Base-by-base conservation (phyloP, 2,113 vertebrate genomes). In the Dromaius novaehollandiae region DNA sequence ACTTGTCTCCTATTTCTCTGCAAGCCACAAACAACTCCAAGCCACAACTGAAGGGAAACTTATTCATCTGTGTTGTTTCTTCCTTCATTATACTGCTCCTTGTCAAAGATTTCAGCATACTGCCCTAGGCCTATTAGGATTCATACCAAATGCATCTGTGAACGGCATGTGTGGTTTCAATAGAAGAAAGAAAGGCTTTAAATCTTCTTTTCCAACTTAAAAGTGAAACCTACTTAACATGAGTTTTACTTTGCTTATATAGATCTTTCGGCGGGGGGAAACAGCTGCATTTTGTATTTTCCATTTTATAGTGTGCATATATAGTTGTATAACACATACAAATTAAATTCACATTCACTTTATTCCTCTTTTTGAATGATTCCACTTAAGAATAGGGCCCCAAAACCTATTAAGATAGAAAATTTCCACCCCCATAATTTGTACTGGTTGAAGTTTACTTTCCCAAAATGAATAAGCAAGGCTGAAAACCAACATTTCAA, bases 41-140 rank as follows among this genome's bases (percentile, higher is more conserved):
- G 25, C 28, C 56, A 90, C 55, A 65, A 69, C 24, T 2, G 2
- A 70, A 88, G 55, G 58, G 58, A 53, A 90, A 50, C 38, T 89
- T 88, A 50, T 14, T 91, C 65, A 86, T 93, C 90, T 95, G 58
- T 93, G 74, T 82, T 86, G 82, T 91, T 82, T 91, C 56, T 82
- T 95, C 65, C 80, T 86, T 94, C 94, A 64, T 97, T 95, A 84
- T 75, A 17, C 22, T 88, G 21, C 68, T 93, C 1, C 5, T 71
- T 96, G 89, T 93, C 96, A 96, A 71, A 89, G 76, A 64, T 80
- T 94, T 88, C 73, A 51, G 73, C 66, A 8, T 55, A 44, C n/a
- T 70, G 82, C 89, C 82, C 75, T 75, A 64, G 91, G 93, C 89
- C 91, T 88, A 44, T 82, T 81, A 75, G 91, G 28, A 90, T 68